Percentiles rank a stretch among this genome's conserved stretches.
phyloP scores from a whole-genome alignment of 2,113 vertebrate genomes.

The Pygathrix nemaeus region DNA sequence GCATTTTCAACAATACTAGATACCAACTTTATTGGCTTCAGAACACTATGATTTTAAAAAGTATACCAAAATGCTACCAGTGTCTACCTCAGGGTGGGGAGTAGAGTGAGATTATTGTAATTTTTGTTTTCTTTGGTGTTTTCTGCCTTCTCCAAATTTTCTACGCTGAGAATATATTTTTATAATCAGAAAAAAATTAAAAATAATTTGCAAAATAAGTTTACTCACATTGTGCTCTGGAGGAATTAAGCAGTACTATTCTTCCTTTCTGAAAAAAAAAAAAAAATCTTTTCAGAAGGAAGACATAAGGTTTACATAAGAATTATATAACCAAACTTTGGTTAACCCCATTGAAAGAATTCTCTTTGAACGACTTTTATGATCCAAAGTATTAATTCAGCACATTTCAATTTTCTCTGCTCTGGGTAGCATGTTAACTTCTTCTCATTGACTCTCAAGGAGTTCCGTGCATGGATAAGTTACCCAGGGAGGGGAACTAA shows the following conservation, averaged over 20 bases:
- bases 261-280: slow-evolving; percentile 56
- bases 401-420: slow-evolving; percentile 49
- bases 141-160: neutral
- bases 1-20: neutral
- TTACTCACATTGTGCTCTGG: slow-evolving; percentile 8
- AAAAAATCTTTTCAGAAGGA: slow-evolving; percentile 38
- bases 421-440: slow-evolving; percentile 43
- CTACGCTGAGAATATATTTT: neutral
- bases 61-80: neutral
- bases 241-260: slow-evolving; percentile 1
- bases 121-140: neutral
- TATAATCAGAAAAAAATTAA: neutral
- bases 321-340: slow-evolving; percentile 46
- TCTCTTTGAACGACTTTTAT: slow-evolving; percentile 48
- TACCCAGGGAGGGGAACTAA: neutral
- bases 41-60: neutral
- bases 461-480: neutral
- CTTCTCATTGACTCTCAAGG: slow-evolving; percentile 6
- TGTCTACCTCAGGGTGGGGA: neutral
- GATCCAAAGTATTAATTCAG: slow-evolving; percentile 54
- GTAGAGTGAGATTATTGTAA: neutral
- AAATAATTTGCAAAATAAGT: neutral
- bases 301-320: slow-evolving; percentile 37
- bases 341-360: slow-evolving; percentile 55
- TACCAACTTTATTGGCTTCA: neutral